A percentile compares a stretch with the other conserved stretches of the same genome.
Evolutionary conservation across 1,140 invertebrate genomes (phyloP).

Genomic region (Whitmania pigra): DNA sequence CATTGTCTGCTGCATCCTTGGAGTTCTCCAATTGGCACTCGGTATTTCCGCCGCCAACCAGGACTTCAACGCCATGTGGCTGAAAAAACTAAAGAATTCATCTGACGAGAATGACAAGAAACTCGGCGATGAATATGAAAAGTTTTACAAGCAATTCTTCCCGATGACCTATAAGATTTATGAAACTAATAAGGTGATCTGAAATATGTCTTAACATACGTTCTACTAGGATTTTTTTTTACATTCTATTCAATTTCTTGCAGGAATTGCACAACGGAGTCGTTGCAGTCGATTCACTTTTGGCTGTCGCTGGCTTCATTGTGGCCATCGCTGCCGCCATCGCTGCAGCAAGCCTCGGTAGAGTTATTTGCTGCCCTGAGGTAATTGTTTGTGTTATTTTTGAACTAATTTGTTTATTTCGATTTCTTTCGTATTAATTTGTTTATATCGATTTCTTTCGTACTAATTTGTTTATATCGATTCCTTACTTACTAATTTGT

Average conservation of each 20-base stretch:
- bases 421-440: too few species aligned
- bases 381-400: neutral
- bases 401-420: too few species aligned
- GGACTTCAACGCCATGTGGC: slow-evolving; percentile 8
- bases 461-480: too few species aligned
- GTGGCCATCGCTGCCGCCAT: neutral
- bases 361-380: slow-evolving; percentile 5
- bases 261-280: neutral
- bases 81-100: neutral
- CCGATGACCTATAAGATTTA: neutral
- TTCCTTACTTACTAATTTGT: too few species aligned
- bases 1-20: slow-evolving; percentile 6
- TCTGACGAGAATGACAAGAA: neutral
- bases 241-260: neutral
- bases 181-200: neutral
- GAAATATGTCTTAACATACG: neutral
- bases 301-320: neutral
- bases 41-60: slow-evolving; percentile 2
- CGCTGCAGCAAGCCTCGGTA: neutral
- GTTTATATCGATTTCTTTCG: too few species aligned
- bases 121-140: neutral
- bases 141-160: slow-evolving; percentile 1
- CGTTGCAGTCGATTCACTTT: neutral
- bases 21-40: slow-evolving; percentile 3
- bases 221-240: neutral